Percentiles rank a stretch among this genome's conserved stretches.
Conservation (phyloP, 2,797 vertebrate genomes). For the Sylvia borin region DNA sequence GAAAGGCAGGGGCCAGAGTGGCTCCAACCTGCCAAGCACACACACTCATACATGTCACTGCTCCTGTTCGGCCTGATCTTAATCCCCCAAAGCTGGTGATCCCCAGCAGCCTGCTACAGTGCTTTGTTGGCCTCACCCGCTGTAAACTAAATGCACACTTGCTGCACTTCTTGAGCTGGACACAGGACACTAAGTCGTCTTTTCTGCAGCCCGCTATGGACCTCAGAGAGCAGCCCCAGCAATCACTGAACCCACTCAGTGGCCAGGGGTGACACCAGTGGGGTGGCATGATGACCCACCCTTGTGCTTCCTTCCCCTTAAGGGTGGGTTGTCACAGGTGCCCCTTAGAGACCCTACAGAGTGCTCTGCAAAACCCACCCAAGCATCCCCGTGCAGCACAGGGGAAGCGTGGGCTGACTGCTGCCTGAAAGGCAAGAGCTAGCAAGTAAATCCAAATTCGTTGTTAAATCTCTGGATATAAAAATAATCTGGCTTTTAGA, state of each 20-base stretch:
- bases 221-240: neutral
- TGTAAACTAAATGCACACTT: neutral
- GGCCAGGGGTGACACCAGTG: neutral
- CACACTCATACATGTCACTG: fast-evolving
- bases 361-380: neutral
- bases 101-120: neutral
- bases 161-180: neutral
- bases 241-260: neutral
- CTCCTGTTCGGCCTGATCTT: neutral
- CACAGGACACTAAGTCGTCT: neutral
- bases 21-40: neutral
- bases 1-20: neutral
- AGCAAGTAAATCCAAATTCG: slow-evolving; percentile 17
- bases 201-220: neutral
- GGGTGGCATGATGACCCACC: neutral
- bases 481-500: slow-evolving; percentile 49
- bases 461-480: slow-evolving; percentile 17
- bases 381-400: fast-evolving
- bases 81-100: neutral
- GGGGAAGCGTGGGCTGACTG: neutral
- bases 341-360: neutral
- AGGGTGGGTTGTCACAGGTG: neutral
- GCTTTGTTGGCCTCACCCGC: neutral
- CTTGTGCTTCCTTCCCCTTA: neutral
- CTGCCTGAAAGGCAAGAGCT: neutral